Evolutionary conservation across 2,113 vertebrate genomes (phyloP).

Genomic region (Rhinopomastus cyanomelas): DNA sequence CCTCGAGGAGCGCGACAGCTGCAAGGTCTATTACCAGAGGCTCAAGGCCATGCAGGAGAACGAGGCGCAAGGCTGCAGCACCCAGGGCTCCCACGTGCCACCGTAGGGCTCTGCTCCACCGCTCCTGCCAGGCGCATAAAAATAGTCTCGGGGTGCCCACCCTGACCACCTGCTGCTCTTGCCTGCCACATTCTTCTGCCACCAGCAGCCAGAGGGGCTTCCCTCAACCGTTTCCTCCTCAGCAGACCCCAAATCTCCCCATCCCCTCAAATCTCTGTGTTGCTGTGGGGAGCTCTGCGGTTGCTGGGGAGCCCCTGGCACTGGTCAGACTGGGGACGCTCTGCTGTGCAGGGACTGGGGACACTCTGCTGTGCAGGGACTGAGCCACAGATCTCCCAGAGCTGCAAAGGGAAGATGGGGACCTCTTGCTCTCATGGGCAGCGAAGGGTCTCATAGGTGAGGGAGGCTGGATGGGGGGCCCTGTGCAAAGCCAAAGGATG

Average conservation of each 20-base stretch:
- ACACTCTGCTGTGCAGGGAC: background rate
- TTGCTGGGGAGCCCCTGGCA: rapidly evolving
- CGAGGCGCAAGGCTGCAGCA: background rate
- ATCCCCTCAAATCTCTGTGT: background rate
- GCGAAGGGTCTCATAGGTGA: background rate
- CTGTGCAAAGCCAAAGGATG: background rate
- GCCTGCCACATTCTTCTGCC: background rate
- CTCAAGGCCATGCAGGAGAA: constrained; percentile 34
- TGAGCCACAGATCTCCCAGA: background rate
- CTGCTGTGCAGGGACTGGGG: background rate
- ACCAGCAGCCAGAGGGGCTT: background rate
- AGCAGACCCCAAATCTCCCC: background rate
- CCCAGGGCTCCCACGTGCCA: rapidly evolving
- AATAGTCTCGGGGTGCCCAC: background rate
- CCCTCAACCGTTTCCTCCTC: background rate
- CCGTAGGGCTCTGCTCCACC: constrained; percentile 1
- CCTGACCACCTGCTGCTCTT: background rate
- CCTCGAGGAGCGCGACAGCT: constrained; percentile 63
- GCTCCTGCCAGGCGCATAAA: background rate
- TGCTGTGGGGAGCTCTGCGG: background rate
- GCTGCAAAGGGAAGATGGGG: too few species aligned
- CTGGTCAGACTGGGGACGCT: background rate
- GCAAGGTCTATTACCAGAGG: constrained; percentile 42
- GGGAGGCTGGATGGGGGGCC: background rate
- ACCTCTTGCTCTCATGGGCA: background rate